A percentile compares a stretch with the other conserved stretches of the same genome.
These are phyloP conservation scores for Hybos culiciformis DNA, from an alignment of 2,888 invertebrate species.

Conservation along the genomic window DNA sequence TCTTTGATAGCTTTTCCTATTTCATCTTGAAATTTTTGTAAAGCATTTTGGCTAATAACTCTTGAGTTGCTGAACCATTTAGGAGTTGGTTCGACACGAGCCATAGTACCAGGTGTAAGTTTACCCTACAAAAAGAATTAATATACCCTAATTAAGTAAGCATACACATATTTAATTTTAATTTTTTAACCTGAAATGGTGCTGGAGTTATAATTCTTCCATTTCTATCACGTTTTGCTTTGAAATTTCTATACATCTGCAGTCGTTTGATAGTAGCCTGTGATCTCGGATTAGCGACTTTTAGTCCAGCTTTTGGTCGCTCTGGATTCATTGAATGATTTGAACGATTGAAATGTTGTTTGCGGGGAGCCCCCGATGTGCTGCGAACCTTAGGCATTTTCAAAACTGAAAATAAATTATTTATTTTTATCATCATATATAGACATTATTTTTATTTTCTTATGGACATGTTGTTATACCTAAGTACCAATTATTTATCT, in stretches of 20 bases:
- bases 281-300: conserved; percentile 72
- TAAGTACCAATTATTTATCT: too few relatives aligned
- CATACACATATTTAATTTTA: background rate
- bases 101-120: conserved; percentile 75
- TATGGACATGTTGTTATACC: too few relatives aligned
- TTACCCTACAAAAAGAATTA: conserved; percentile 40
- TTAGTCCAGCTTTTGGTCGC: conserved; percentile 58
- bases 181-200: conserved; percentile 63
- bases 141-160: background rate
- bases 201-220: conserved; percentile 90
- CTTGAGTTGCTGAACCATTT: conserved; percentile 99
- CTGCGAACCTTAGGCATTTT: conserved; percentile 68
- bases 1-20: conserved; percentile 88
- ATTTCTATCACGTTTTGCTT: conserved; percentile 76
- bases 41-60: conserved; percentile 81
- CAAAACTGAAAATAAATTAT: too few relatives aligned
- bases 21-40: conserved; percentile 87
- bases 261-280: conserved; percentile 90
- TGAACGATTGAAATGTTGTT: conserved; percentile 71
- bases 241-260: conserved; percentile 97
- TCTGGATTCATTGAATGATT: conserved; percentile 94
- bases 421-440: too few relatives aligned
- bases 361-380: conserved; percentile 59
- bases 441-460: too few relatives aligned
- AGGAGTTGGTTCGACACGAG: conserved; percentile 92